Evolutionary conservation across 2,888 invertebrate genomes (phyloP).

Genomic region (Reticulitermes lucifugus): DNA sequence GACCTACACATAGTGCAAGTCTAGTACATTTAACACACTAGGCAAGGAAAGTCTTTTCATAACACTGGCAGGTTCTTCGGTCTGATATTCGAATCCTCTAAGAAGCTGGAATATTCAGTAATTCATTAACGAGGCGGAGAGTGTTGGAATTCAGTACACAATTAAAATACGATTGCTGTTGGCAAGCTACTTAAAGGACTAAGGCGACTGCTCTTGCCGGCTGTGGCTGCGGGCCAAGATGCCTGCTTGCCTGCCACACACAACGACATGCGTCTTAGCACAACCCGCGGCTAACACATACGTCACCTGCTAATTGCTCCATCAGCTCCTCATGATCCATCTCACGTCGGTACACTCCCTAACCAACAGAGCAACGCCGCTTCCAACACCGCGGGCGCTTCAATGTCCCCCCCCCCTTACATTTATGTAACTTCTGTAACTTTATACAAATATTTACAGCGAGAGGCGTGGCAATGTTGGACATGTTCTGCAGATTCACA

Average conservation of each 20-base stretch:
- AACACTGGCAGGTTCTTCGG: too few species aligned
- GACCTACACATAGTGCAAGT: too few species aligned
- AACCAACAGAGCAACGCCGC: too few species aligned
- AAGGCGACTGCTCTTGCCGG: background rate
- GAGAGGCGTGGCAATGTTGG: too few species aligned
- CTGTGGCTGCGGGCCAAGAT: background rate
- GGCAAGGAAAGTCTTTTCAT: too few species aligned
- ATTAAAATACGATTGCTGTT: conserved; percentile 10
- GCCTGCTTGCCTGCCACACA: background rate
- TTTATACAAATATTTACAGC: too few species aligned
- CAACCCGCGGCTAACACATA: background rate
- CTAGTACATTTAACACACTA: too few species aligned
- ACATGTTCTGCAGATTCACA: too few species aligned
- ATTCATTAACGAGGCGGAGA: too few species aligned
- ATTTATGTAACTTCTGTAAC: too few species aligned
- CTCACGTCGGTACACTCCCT: background rate
- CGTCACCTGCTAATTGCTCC: conserved; percentile 35
- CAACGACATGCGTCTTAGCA: background rate
- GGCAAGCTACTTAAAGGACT: background rate
- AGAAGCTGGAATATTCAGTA: background rate
- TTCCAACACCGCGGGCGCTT: background rate
- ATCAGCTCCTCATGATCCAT: conserved; percentile 32
- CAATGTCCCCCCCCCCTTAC: too few species aligned
- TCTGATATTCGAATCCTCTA: background rate
- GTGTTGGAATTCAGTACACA: background rate